These are phyloP conservation scores for Autographa gamma DNA, from an alignment of 2,888 invertebrate species.

Conservation along the genomic window DNA sequence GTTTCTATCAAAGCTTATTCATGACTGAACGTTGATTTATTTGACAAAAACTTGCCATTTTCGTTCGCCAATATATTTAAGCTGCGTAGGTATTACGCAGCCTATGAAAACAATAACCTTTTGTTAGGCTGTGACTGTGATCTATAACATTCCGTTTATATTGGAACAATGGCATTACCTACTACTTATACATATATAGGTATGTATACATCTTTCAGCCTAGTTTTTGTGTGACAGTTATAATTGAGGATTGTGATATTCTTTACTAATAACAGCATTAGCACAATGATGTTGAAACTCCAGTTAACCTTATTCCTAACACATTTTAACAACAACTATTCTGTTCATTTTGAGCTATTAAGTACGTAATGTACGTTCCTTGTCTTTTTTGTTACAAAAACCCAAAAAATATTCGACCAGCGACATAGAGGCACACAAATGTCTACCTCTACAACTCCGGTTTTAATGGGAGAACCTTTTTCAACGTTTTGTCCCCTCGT, in stretches of 20 bases:
- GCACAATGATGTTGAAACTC: no score
- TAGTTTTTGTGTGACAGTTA: no score
- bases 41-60: background rate
- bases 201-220: background rate
- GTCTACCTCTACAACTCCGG: constrained; percentile 11
- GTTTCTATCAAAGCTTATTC: background rate
- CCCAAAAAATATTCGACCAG: background rate
- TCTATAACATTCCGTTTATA: constrained; percentile 19
- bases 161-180: constrained; percentile 31
- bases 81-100: background rate
- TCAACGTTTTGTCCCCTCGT: constrained; percentile 36
- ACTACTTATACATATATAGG: background rate
- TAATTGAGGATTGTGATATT: no score
- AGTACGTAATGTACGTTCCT: background rate
- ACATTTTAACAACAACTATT: background rate
- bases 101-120: constrained; percentile 18
- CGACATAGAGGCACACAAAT: background rate
- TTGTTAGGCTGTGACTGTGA: constrained; percentile 11
- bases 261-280: no score
- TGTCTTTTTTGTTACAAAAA: background rate
- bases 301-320: background rate
- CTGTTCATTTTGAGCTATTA: background rate
- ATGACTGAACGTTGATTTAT: background rate
- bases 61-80: background rate
- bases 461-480: constrained; percentile 18